Evolutionary conservation across 2,797 vertebrate genomes (phyloP), one percentile per base, ranked within the genome.

Genomic region (Botia kubotai): DNA sequence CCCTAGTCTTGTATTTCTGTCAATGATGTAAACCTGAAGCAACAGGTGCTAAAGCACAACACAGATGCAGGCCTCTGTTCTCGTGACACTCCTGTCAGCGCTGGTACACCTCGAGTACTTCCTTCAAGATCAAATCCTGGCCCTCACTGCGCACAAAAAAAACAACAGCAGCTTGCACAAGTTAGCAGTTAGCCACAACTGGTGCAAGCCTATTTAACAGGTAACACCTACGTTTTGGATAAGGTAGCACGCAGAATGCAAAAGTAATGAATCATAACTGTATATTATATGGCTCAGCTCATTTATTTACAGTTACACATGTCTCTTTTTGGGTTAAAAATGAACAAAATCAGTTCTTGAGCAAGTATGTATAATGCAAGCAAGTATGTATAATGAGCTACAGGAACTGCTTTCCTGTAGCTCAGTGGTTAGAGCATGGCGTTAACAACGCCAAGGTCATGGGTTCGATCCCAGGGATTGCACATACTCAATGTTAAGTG

Each of bases 131-230:
- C 39, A 23, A 72, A 79, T 72, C 77, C 33, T 33, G 3, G 33
- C 33, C 33, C 23, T 33, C 4, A 33, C 33, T 36, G 50, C 29
- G 71, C 71, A 67, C 26, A 55, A 13, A 43, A 62, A 71, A 58
- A 63, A 63, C 52, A 71, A 80, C 33, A 80, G 19, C 17, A 13
- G 8, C 33, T 39, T 72, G 72, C 63, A 77, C 75, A 21, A 26
- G 39, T 79, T 70, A 80, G 73, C 76, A 84, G 53, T 72, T 75
- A 81, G 81, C 83, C 83, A 83, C 83, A 86, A 83, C 60, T 86
- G 81, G 83, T 83, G 77, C 78, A 81, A 39, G 60, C 4, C 21
- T 52, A 36, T 72, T 69, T 73, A 46, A 36, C 19, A 52, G 55
- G 57, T 58, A n/a, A 19, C 66, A 36, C 33, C 21, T n/a, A 62